These are phyloP conservation scores for Manduca sexta DNA, from an alignment of 1,140 invertebrate species.

Conservation along the genomic window DNA sequence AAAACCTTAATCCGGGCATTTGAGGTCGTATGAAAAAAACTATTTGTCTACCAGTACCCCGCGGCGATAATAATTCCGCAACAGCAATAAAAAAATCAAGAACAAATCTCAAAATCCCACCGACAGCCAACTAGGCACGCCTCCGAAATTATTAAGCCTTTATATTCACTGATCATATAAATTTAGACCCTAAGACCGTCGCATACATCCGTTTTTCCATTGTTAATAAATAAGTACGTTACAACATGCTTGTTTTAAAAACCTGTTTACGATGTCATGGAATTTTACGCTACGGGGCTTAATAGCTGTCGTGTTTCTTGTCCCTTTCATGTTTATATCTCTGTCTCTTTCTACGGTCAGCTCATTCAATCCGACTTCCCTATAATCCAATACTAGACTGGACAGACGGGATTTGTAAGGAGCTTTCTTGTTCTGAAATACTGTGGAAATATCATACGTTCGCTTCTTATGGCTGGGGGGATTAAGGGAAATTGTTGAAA, in stretches of 20 bases:
- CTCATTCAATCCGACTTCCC: slow-evolving; percentile 44
- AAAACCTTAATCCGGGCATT: background rate
- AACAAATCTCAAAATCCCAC: slow-evolving; percentile 65
- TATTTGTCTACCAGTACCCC: slow-evolving; percentile 47
- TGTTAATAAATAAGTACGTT: slow-evolving; percentile 9
- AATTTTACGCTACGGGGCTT: slow-evolving; percentile 61
- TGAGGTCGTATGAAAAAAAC: slow-evolving; percentile 22
- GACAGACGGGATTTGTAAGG: slow-evolving; percentile 48
- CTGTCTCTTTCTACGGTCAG: slow-evolving; percentile 37
- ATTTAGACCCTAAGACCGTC: slow-evolving; percentile 19
- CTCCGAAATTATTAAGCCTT: slow-evolving; percentile 69
- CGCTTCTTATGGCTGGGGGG: slow-evolving; percentile 18
- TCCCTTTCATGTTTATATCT: slow-evolving; percentile 30
- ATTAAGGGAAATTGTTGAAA: slow-evolving; percentile 41
- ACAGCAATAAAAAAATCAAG: slow-evolving; percentile 64
- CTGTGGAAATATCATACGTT: slow-evolving; percentile 45
- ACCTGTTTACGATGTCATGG: slow-evolving; percentile 60
- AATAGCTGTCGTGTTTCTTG: slow-evolving; percentile 32
- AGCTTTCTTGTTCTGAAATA: slow-evolving; percentile 35
- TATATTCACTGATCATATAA: slow-evolving; percentile 19
- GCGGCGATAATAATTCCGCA: slow-evolving; percentile 56
- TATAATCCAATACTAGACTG: slow-evolving; percentile 57
- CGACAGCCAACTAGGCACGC: slow-evolving; percentile 65
- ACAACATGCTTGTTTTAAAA: slow-evolving; percentile 40
- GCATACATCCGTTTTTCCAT: slow-evolving; percentile 14